phyloP scores from a whole-genome alignment of 2,113 vertebrate species.

The Axis porcinus region DNA sequence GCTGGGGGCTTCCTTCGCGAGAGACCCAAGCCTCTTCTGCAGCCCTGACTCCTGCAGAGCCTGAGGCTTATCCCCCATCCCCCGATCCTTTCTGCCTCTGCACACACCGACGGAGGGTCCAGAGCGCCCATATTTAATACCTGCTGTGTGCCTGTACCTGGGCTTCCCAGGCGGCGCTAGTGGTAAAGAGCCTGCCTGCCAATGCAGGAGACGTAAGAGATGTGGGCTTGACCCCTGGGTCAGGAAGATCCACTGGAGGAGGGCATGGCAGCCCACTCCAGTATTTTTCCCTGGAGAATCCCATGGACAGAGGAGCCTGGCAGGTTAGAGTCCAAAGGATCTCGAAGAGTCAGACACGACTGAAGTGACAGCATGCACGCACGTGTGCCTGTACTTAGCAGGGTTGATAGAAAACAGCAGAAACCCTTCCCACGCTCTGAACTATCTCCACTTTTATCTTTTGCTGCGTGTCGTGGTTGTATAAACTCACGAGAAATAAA shows the following conservation, averaged over 20 bases:
- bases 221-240: neutral
- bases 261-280: neutral
- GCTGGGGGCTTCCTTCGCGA: neutral
- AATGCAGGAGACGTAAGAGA: neutral
- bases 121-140: neutral
- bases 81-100: neutral
- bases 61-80: neutral
- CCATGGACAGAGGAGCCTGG: neutral
- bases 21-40: neutral
- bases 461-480: conserved; percentile 35
- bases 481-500: conserved; percentile 65
- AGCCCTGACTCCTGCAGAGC: neutral
- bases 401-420: neutral
- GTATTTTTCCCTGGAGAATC: neutral
- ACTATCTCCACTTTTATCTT: neutral
- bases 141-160: neutral
- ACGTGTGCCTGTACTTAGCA: neutral
- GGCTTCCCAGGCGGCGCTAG: neutral
- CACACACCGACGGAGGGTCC: rapidly evolving
- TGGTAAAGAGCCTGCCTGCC: neutral
- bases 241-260: neutral
- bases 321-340: neutral
- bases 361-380: rapidly evolving
- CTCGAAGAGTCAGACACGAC: neutral
- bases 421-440: neutral